Conservation (phyloP, 2,888 invertebrate species). For the Phorcus lineatus region DNA sequence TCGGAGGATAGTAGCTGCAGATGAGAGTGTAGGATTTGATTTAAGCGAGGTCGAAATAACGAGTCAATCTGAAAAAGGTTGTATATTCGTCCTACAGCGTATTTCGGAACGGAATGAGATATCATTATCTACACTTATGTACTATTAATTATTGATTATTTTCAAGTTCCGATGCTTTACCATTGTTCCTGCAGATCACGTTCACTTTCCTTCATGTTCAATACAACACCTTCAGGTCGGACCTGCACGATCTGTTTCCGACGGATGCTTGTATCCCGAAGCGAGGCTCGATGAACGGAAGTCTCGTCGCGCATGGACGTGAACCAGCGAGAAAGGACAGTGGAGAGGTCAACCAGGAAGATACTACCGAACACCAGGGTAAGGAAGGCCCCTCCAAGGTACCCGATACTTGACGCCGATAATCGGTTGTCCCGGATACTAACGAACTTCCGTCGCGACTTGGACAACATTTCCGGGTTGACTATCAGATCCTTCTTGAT, state of each 20-base stretch:
- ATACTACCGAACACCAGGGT: slow-evolving; percentile 15
- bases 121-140: too few relatives aligned
- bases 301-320: not conserved
- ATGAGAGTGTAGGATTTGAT: too few relatives aligned
- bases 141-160: too few relatives aligned
- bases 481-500: slow-evolving; percentile 10
- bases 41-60: too few relatives aligned
- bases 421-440: not conserved
- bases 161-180: too few relatives aligned
- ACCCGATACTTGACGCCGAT: not conserved
- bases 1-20: too few relatives aligned
- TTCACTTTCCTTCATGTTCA: not conserved
- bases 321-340: not conserved
- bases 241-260: slow-evolving; percentile 14
- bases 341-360: slow-evolving; percentile 1
- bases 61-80: too few relatives aligned
- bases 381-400: not conserved
- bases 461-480: not conserved
- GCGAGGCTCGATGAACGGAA: not conserved
- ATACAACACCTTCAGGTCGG: not conserved
- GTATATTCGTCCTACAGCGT: too few relatives aligned
- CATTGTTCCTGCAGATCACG: not conserved
- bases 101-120: too few relatives aligned
- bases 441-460: slow-evolving; percentile 3
- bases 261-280: not conserved